phyloP scores from a whole-genome alignment of 2,797 vertebrate genomes.

The Dendrocincla tyrannina region DNA sequence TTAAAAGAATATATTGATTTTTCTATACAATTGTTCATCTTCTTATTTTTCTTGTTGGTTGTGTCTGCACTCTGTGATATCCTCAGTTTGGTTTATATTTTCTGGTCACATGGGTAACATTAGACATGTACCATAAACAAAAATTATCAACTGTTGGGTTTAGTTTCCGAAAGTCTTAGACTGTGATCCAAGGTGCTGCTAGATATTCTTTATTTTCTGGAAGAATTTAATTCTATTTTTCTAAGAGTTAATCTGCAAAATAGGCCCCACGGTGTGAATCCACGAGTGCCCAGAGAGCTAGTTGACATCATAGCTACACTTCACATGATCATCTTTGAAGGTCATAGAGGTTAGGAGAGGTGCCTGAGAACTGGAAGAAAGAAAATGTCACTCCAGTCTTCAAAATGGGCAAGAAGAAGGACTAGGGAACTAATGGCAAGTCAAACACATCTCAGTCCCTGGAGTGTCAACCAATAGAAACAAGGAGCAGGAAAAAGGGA shows the following conservation, averaged over 20 bases:
- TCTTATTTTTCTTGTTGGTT: background rate
- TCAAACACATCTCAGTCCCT: background rate
- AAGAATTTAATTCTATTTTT: background rate
- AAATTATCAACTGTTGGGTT: background rate
- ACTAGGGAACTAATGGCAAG: background rate
- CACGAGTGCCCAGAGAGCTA: background rate
- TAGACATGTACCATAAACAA: background rate
- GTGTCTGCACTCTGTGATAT: background rate
- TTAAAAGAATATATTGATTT: background rate
- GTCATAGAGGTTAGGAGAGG: rapidly evolving
- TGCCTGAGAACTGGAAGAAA: background rate
- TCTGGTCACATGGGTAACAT: background rate
- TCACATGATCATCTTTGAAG: background rate
- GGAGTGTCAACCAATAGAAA: background rate
- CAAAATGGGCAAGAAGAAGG: background rate
- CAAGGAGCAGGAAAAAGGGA: background rate
- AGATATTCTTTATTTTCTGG: background rate
- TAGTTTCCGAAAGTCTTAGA: background rate
- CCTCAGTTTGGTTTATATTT: background rate
- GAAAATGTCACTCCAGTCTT: background rate
- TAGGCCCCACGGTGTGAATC: rapidly evolving
- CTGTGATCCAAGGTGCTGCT: background rate
- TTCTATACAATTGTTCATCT: background rate
- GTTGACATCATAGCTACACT: rapidly evolving
- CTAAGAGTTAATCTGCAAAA: background rate